These are phyloP conservation scores for Lycaon pictus DNA, from an alignment of 2,113 vertebrate genomes.

Conservation along the genomic window DNA sequence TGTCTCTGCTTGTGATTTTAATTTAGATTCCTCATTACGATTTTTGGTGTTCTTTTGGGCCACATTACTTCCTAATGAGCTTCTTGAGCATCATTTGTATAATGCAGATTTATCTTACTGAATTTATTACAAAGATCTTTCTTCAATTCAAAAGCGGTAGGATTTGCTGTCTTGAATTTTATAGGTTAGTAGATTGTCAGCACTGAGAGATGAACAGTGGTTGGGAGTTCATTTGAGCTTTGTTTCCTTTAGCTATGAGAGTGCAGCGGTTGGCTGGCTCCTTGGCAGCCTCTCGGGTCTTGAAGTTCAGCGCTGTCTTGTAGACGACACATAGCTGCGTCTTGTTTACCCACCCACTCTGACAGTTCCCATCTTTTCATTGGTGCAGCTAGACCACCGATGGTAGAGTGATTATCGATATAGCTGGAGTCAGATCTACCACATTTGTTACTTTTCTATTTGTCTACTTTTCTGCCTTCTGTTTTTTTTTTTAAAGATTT, in stretches of 20 bases:
- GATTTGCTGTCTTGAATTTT: not conserved
- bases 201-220: not conserved
- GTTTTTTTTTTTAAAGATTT: not conserved
- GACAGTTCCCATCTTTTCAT: not conserved
- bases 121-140: not conserved
- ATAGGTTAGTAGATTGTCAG: not conserved
- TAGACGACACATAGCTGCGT: not conserved
- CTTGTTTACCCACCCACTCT: not conserved
- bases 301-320: not conserved
- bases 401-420: not conserved
- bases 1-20: not conserved
- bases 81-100: not conserved
- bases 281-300: not conserved
- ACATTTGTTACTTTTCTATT: not conserved
- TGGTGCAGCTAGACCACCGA: not conserved
- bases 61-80: not conserved
- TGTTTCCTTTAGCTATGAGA: not conserved
- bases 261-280: not conserved
- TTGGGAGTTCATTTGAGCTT: not conserved
- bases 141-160: not conserved
- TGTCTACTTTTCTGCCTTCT: conserved; percentile 19
- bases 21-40: not conserved
- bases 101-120: not conserved
- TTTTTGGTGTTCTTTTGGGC: not conserved
- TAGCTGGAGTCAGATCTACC: not conserved